Base-by-base conservation (phyloP, 2,888 invertebrate genomes). In the Phortica magna region DNA sequence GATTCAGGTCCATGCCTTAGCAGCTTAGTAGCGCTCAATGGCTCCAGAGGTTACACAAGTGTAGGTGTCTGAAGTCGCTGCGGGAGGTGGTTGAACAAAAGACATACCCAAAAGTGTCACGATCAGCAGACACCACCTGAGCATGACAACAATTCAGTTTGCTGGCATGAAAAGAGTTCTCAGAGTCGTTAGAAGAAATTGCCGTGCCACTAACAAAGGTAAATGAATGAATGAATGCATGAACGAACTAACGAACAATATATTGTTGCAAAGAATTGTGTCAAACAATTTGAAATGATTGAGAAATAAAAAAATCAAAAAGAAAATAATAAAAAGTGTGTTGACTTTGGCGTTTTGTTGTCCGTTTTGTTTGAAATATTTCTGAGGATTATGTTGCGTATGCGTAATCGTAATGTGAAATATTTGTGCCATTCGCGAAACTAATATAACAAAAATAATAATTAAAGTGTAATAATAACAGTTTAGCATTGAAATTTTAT, bases 101-200 rank as follows among this genome's bases (percentile, higher is more conserved):
- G 12, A 53, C 12, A 59, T 19, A 17, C 17, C 17, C 19, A 31
- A 55, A 71, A 53, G 70, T 71, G 53, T 71, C 53, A 71, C 53
- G 70, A 71, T 71, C 55, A 48, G 9, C 48, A 9, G 14, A 48
- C 48, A 14, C 10, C 48, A 67, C 41, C n/a, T 67, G 42, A 67
- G 67, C 67, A 67, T 67, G 67, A 67, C 42, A 67, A 67, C 42
- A 67, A 67, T 67, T 31, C 14, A 10, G 7, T 10, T 17, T 59
- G 7, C 2, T 59, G 59, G n/a, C 59, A 59, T 59, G 48, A 48
- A 48, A 48, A 12, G 48, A 48, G 9, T 48, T 48, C 48, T 48
- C 48, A 48, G 9, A 2, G 48, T 48, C 14, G 9, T 48, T 48
- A 12, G 9, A 48, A 48, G 14, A 48, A 48, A 48, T 48, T 48